Evolutionary conservation across 2,113 vertebrate species (phyloP).

Genomic region (Verasper variegatus): DNA sequence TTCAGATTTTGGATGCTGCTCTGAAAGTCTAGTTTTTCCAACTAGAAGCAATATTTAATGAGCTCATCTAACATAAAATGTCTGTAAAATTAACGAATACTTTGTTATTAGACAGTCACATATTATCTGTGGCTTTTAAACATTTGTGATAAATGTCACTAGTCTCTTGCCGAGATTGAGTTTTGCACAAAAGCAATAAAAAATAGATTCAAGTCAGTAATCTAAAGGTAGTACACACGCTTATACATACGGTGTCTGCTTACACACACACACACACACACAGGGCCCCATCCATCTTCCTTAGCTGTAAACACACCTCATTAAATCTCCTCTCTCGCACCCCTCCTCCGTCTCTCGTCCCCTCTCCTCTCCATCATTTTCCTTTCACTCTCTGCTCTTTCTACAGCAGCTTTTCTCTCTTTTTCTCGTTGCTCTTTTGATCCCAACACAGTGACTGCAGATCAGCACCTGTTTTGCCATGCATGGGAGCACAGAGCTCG

Average conservation of each 20-base stretch:
- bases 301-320: conserved; percentile 35
- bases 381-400: conserved; percentile 17
- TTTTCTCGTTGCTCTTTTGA: not conserved
- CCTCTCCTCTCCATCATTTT: conserved; percentile 14
- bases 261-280: not conserved
- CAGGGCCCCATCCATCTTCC: conserved; percentile 1
- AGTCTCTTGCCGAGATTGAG: not conserved
- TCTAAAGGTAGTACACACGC: not conserved
- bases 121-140: not conserved
- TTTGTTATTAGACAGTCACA: not conserved
- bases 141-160: no score
- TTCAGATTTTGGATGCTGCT: no score
- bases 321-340: conserved; percentile 12
- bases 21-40: no score
- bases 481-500: conserved; percentile 36
- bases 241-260: not conserved
- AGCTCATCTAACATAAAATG: not conserved
- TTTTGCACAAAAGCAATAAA: not conserved
- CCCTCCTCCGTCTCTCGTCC: not conserved
- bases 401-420: not conserved
- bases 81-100: no score
- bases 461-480: conserved; percentile 41
- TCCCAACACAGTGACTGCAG: conserved; percentile 20
- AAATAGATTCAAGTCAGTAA: not conserved
- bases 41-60: not conserved